Percentiles rank a stretch among this genome's conserved stretches.
phyloP scores from a whole-genome alignment of 2,113 vertebrate species.

The Festucalex cinctus region DNA sequence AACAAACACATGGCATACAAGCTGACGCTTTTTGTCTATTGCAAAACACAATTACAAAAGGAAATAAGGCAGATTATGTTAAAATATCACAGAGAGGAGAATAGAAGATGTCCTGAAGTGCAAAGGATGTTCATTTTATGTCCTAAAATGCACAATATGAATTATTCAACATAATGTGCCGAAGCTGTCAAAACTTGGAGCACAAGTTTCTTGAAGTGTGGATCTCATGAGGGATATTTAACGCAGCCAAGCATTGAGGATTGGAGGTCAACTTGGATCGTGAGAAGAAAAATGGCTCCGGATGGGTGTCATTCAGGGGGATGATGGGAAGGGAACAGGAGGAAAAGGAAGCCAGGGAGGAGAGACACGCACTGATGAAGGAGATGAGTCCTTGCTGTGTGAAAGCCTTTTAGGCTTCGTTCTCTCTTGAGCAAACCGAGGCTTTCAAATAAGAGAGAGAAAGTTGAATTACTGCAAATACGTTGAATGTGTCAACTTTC shows the following conservation, averaged over 20 bases:
- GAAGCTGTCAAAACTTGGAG: slow-evolving; percentile 32
- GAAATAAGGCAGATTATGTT: neutral
- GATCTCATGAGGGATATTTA: slow-evolving; percentile 24
- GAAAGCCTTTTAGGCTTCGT: slow-evolving; percentile 44
- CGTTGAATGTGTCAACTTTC: slow-evolving; percentile 1
- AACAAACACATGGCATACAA: neutral
- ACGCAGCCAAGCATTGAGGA: slow-evolving; percentile 8
- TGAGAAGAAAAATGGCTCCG: neutral
- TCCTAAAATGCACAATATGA: slow-evolving; percentile 15
- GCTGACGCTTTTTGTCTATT: neutral
- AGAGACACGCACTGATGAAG: slow-evolving; percentile 36
- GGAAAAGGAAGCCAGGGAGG: neutral
- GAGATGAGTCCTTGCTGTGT: slow-evolving; percentile 28
- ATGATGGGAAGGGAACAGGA: slow-evolving; percentile 15
- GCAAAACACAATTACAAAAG: neutral
- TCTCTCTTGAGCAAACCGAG: slow-evolving; percentile 46
- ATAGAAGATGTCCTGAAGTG: neutral
- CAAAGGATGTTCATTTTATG: slow-evolving; percentile 16
- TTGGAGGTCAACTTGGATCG: slow-evolving; percentile 15
- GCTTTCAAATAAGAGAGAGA: slow-evolving; percentile 43
- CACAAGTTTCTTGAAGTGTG: slow-evolving; percentile 6
- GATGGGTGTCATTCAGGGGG: neutral
- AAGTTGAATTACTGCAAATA: neutral
- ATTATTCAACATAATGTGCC: slow-evolving; percentile 27
- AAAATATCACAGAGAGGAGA: neutral